phyloP scores from a whole-genome alignment of 2,113 vertebrate species.

The Tragelaphus scriptus region DNA sequence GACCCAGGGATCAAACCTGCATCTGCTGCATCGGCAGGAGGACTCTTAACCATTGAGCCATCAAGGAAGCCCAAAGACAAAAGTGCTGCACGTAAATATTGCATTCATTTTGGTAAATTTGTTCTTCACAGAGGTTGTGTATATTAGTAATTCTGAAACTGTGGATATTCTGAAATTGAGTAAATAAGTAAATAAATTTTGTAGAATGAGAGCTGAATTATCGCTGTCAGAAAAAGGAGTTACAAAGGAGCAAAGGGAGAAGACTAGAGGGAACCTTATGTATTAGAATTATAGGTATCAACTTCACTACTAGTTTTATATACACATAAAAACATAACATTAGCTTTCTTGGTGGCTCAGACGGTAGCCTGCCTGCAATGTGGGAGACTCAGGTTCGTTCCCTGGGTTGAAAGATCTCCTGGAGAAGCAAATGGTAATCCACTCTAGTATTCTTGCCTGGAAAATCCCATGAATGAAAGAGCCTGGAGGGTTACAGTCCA shows the following conservation, averaged over 20 bases:
- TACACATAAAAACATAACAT: neutral
- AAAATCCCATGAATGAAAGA: neutral
- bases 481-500: neutral
- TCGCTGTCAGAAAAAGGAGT: neutral
- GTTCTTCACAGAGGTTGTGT: neutral
- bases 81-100: neutral
- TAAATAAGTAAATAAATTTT: neutral
- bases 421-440: neutral
- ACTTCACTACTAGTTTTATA: neutral
- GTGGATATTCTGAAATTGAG: neutral
- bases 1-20: neutral
- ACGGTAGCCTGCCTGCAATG: neutral
- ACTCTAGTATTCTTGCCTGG: neutral
- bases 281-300: neutral
- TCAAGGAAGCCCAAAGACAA: neutral
- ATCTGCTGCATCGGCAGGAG: neutral
- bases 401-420: neutral
- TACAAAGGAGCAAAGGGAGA: neutral
- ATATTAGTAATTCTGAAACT: neutral
- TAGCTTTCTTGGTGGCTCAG: neutral
- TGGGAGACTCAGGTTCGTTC: neutral
- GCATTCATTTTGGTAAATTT: neutral
- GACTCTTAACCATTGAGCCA: neutral
- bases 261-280: neutral
- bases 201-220: neutral